Base-by-base conservation (phyloP, 2,888 invertebrate genomes). In the Erebia epiphron region DNA sequence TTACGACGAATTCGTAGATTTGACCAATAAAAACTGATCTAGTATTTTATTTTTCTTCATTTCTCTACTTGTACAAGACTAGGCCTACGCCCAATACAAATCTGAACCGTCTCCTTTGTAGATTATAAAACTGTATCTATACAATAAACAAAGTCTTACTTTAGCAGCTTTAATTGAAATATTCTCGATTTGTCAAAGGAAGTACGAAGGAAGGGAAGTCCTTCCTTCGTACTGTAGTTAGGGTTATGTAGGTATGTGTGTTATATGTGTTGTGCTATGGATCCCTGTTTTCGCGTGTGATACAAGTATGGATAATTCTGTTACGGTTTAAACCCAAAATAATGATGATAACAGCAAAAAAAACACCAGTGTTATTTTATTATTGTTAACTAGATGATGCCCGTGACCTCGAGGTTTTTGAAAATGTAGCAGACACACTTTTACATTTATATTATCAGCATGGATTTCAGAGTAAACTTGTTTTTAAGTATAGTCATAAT, bases 401-500 rank as follows among this genome's bases (percentile, higher is more conserved):
- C 35, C 35, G 7, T 7, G 35, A 35, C 35, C 26, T 35, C 35
- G 35, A 35, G 35, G 5, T 35, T 35, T 35, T 35, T 35, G 35
- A 35, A 35, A 35, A 35, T 35, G 7, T 35, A 35, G 35, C 35
- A 35, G 35, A 35, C 35, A 35, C 35, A 26, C 26, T 26, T 26
- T 26, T 35, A 35, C 7, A 7, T 35, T 35, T 35, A 35, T 35
- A 35, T 35, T 35, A 35, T 35, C 7, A 35, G 35, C 35, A 35
- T 35, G 35, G 35, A 35, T 35, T 35, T n/a, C n/a, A n/a, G 50
- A 13, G 16, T 65, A n/a, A 50, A 63, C 7, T 26, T 35, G 16
- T 65, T 56, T 46, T 58, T 67, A 67, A 49, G 58, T 67, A 16
- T 58, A 57, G 49, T 66, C 43, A 66, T 41, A 41, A 66, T 41